Evolutionary conservation across 2,113 vertebrate genomes (phyloP), one percentile per base, ranked within the genome.

Genomic region (Promerops cafer): DNA sequence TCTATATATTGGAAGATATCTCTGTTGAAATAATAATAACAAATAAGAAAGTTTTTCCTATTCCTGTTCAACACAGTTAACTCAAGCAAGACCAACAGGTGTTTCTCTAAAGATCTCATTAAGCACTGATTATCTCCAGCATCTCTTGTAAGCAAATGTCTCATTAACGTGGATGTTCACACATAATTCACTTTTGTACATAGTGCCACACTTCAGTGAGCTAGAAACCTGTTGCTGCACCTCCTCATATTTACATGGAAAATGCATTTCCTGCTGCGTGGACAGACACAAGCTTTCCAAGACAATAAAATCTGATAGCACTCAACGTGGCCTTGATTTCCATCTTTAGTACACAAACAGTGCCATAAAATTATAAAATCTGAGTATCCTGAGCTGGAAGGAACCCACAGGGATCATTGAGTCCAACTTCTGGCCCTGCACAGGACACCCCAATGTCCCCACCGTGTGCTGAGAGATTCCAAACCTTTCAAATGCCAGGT

Each of bases 61-160:
- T 30, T 80, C 17, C 10, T 64, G 9, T 12, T 27, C 70, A 61
- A 52, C 3, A 8, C 10, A 42, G 70, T 85, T 74, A 22, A 53
- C 44, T 81, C 71, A 57, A 78, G 52, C 2, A 60, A 23, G 11
- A 24, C n/a, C 37, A 66, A 79, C 52, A 93, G 74, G 81, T 83
- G 45, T 57, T 72, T 89, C 26, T 72, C 30, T 80, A 56, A 90
- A 94, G 59, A 70, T 66, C 40, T 95, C 66, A 89, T 96, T 83
- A 87, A 40, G 35, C 49, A n/a, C 31, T 49, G 37, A 86, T 92
- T 81, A 71, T 81, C 53, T 83, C 28, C 71, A 78, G 78, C 52
- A 71, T 39, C 60, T 90, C 68, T 78, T 95, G 68, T 77, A 93
- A 96, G 69, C 21, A 92, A 90, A 90, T 93, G 53, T 64, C 76